Percentiles rank a stretch among this genome's conserved stretches.
Conservation (phyloP, 2,797 vertebrate genomes). For the Alauda arvensis region DNA sequence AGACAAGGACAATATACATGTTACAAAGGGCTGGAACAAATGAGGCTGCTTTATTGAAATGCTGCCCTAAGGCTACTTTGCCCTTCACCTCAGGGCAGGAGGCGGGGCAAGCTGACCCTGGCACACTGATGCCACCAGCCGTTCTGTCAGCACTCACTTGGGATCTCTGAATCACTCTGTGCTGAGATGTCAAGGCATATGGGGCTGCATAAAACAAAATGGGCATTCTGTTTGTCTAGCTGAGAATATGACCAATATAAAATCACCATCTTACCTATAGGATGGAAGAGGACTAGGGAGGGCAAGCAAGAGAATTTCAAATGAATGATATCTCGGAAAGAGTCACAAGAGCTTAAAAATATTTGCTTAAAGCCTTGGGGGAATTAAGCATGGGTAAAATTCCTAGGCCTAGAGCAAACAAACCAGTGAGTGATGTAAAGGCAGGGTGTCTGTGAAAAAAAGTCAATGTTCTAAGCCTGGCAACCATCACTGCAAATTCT, state of each 20-base stretch:
- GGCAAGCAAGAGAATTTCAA: not conserved
- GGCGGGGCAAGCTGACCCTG: not conserved
- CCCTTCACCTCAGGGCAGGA: not conserved
- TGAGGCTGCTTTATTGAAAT: not conserved
- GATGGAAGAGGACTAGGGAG: not conserved
- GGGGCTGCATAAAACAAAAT: not conserved
- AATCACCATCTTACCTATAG: accelerated
- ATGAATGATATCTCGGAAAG: not conserved
- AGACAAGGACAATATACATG: not conserved
- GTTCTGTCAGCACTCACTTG: not conserved
- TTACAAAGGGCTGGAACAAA: not conserved
- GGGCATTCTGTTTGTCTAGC: not conserved
- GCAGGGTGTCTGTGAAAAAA: not conserved
- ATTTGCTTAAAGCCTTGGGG: not conserved
- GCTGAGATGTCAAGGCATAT: not conserved
- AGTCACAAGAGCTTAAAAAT: not conserved
- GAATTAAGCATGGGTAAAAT: not conserved
- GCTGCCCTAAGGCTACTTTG: not conserved
- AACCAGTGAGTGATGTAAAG: not conserved
- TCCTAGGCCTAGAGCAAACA: not conserved
- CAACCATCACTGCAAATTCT: not conserved
- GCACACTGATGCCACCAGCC: not conserved
- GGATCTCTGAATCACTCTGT: not conserved
- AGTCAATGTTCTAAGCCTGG: not conserved
- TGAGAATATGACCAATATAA: not conserved